These are phyloP conservation scores for Cryptus armator DNA, from an alignment of 2,888 invertebrate species.

Conservation along the genomic window DNA sequence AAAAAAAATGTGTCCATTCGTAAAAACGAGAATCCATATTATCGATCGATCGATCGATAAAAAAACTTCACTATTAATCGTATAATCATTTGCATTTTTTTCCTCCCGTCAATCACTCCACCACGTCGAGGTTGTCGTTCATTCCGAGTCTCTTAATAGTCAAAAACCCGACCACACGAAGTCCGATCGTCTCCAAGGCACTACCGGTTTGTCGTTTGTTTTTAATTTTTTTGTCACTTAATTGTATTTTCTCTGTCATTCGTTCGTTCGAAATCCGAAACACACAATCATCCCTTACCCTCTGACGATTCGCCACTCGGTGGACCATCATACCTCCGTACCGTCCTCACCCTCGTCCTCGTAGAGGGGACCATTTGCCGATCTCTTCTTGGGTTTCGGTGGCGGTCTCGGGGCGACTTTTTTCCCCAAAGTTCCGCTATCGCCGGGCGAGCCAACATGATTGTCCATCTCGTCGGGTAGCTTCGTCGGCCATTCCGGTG, in stretches of 20 bases:
- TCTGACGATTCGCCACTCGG: constrained; percentile 82
- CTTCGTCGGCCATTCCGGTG: constrained; percentile 85
- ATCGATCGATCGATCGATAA: background rate
- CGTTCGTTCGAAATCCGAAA: constrained; percentile 70
- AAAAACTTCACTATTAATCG: background rate
- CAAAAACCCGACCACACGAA: constrained; percentile 41
- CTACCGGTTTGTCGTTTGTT: constrained; percentile 78
- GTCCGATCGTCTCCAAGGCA: constrained; percentile 76
- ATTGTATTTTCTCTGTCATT: background rate
- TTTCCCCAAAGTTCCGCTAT: constrained; percentile 86
- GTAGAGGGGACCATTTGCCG: constrained; percentile 91
- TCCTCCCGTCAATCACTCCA: background rate
- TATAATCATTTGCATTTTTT: background rate
- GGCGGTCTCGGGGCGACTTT: constrained; percentile 94
- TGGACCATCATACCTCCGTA: constrained; percentile 91
- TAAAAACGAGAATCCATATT: background rate
- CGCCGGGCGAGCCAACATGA: constrained; percentile 76
- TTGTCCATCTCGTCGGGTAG: constrained; percentile 87
- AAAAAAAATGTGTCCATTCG: background rate
- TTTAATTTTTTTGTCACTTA: background rate
- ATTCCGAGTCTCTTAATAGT: constrained; percentile 37
- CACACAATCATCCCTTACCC: constrained; percentile 78
- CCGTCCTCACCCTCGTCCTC: constrained; percentile 96
- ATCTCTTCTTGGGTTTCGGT: constrained; percentile 92
- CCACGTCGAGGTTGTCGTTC: background rate